Conservation (phyloP, 2,888 invertebrate genomes). For the Agriopis marginaria region DNA sequence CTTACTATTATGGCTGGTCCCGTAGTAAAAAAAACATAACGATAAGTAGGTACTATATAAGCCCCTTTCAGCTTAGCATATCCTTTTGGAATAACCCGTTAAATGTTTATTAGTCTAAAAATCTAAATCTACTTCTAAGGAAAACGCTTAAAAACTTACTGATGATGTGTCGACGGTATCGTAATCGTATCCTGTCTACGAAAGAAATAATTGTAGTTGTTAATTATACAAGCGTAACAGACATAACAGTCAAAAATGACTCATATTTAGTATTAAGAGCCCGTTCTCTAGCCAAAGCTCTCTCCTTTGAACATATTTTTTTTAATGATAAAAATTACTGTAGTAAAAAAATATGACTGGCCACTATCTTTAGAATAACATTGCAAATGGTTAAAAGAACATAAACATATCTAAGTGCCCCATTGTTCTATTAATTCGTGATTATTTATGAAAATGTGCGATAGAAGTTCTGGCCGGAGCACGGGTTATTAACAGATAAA, state of each 20-base stretch:
- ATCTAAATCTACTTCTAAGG: background rate
- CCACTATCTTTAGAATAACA: too few species aligned
- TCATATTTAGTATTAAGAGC: background rate
- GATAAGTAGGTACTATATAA: background rate
- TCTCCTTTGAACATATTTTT: too few species aligned
- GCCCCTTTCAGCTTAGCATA: background rate
- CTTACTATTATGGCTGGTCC: background rate
- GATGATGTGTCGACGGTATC: slow-evolving; percentile 22
- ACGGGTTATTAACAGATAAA: background rate
- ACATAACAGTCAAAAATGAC: slow-evolving; percentile 4
- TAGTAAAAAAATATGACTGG: too few species aligned
- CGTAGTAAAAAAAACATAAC: background rate
- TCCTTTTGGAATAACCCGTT: background rate
- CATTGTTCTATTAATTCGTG: too few species aligned
- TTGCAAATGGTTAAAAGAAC: too few species aligned
- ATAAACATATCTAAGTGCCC: too few species aligned
- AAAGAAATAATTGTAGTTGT: slow-evolving; percentile 51
- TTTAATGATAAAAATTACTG: too few species aligned
- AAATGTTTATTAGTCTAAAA: background rate
- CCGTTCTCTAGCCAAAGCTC: too few species aligned
- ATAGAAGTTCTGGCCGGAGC: too few species aligned
- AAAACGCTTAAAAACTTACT: slow-evolving; percentile 55
- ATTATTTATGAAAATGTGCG: too few species aligned
- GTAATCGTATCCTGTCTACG: slow-evolving; percentile 49
- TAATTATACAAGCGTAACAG: slow-evolving; percentile 26